Evolutionary conservation across 2,113 vertebrate genomes (phyloP), one percentile per base, ranked within the genome.

Genomic region (Equus przewalskii): DNA sequence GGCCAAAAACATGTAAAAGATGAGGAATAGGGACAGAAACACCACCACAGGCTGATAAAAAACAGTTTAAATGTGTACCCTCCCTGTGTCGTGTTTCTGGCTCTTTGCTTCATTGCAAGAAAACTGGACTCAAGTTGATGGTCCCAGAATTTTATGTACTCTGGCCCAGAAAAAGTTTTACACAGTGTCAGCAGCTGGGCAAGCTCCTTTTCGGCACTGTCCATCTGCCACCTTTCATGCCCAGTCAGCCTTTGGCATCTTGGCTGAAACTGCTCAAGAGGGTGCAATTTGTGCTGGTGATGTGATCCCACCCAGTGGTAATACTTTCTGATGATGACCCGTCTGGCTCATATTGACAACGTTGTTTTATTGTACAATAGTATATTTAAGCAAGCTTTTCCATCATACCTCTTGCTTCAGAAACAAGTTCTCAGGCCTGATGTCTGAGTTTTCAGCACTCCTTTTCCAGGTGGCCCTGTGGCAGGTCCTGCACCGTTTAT

Each of bases 261-360:
- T 81, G 44, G 64, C 64, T 89, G 62, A 89, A 87, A 96, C 24
- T 97, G 33, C 82, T 93, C 78, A 82, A 96, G 64, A 92, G 78
- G 65, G 62, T 94, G 78, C 26, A 58, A 92, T 96, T 94, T 97
- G 85, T 97, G 65, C 91, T 95, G 69, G 79, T 94, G 33, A 97
- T 94, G 93, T 96, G 56, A 94, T 96, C 91, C 21, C 60, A 93
- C 54, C 36, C 65, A 93, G 88, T 67, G 30, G 64, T 87, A 94
- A 76, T 21, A 90, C 46, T 70, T 94, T 94, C 79, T 97, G 83
- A 94, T 78, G 36, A 96, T 93, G 89, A 89, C 54, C 4, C 7
- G 13, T 91, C 72, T 89, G 46, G 36, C 62, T 70, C 41, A 92
- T 64, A 51, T 64, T 80, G 69, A 87, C 58, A 92, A 33, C 54